A percentile compares a stretch with the other conserved stretches of the same genome.
phyloP scores from a whole-genome alignment of 2,113 vertebrate genomes.

The Conger conger region DNA sequence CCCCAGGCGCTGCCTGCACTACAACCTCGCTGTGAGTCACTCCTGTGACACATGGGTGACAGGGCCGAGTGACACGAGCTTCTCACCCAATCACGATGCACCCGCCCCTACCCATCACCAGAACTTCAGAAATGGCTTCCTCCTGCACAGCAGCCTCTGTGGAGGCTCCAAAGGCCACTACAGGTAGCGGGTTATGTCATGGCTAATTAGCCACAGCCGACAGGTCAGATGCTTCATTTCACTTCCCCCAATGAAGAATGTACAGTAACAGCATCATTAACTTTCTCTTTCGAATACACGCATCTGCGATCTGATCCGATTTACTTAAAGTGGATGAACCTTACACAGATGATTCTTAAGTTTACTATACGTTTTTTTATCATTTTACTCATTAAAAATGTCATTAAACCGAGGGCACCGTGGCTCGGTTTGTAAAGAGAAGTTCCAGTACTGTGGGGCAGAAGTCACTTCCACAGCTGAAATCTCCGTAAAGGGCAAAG shows the following conservation, averaged over 20 bases:
- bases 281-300: not conserved
- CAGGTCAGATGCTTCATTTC: not conserved
- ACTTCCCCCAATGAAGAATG: not conserved
- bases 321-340: too few species aligned
- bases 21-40: constrained; percentile 20
- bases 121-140: not conserved
- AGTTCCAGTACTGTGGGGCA: not conserved
- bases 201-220: not conserved
- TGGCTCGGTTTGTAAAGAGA: not conserved
- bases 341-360: too few species aligned
- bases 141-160: not conserved
- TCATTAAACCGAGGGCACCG: not conserved
- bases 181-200: not conserved
- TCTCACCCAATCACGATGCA: not conserved
- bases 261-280: not conserved
- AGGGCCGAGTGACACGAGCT: not conserved
- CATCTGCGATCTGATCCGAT: too few species aligned
- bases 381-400: not conserved
- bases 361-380: not conserved
- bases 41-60: constrained; percentile 40
- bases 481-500: not conserved
- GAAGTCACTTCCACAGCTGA: not conserved
- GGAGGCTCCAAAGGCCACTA: not conserved
- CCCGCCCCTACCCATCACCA: not conserved
- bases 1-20: not conserved